A percentile compares a stretch with the other conserved stretches of the same genome.
Conservation (phyloP, 2,888 invertebrate genomes). For the Myopa tessellatipennis region DNA sequence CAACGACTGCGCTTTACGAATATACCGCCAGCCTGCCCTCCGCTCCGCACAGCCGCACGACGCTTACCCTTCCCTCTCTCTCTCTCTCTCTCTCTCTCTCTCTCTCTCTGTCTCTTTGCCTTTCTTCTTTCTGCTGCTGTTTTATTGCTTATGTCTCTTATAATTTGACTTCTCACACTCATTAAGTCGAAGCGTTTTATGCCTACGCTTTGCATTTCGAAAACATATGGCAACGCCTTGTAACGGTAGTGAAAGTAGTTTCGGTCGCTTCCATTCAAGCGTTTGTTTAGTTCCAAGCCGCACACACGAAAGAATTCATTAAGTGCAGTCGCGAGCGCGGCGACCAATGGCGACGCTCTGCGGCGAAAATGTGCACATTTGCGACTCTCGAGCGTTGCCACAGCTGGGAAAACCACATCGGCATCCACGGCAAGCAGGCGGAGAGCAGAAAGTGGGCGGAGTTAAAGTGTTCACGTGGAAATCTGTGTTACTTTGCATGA, state of each 20-base stretch:
- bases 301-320: not conserved
- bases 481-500: not conserved
- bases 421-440: conserved; percentile 11
- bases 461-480: not conserved
- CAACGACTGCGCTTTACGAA: not conserved
- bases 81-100: not conserved
- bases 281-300: not conserved
- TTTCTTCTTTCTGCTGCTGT: not conserved
- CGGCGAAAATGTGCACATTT: conserved; percentile 17
- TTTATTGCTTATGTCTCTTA: no score
- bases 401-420: not conserved
- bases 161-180: no score
- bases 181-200: no score
- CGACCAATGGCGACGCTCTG: conserved; percentile 21
- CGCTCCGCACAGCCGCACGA: not conserved
- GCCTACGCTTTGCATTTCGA: no score
- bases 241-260: conserved; percentile 27
- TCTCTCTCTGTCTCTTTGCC: not conserved
- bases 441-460: conserved; percentile 28
- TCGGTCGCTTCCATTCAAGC: not conserved
- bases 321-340: not conserved
- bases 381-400: conserved; percentile 15
- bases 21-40: not conserved
- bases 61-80: not conserved
- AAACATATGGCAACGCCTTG: conserved; percentile 24